Evolutionary conservation across 2,113 vertebrate genomes (phyloP), one percentile per base, ranked within the genome.

Genomic region (Eptesicus fuscus): DNA sequence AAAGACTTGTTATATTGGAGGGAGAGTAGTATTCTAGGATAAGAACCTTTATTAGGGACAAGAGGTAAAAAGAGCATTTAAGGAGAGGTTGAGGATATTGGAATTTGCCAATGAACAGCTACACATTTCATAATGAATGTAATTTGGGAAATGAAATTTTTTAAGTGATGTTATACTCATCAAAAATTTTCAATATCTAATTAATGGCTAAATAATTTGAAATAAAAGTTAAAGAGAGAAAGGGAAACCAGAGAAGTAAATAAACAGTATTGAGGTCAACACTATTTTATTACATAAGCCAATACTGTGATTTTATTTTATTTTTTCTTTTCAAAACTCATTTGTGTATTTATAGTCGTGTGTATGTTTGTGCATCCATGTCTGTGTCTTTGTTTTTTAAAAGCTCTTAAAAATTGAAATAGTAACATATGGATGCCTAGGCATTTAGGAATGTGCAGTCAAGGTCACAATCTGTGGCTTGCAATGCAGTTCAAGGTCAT

Each of bases 111-210:
- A 7, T 44, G 25, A 51, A 84, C 67, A 84, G 3, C 28, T 30
- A 2, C 30, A 9, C n/a, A 11, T 84, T 76, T 13, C 28, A 12
- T n/a, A 30, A 94, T 86, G 92, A 59, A 87, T 88, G 17, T 10
- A 17, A 25, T 96, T 96, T 97, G 96, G 87, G 93, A 97, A 92
- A 80, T 73, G 83, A 93, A 56, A 83, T 96, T 93, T 98, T 98
- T 96, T 20, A 88, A 90, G 73, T 4, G 0, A 20, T 35, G 10
- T 42, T 83, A 90, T 71, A 83, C 35, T 16, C 30, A 37, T 30
- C 2, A 44, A 78, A 61, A 47, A 93, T 97, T 97, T 95, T 93
- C 95, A 96, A 63, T 44, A 83, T 44, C 82, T 94, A 63, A 95
- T 95, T 53, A 92, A 88, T 28, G 11, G 14, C 0, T 5, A 91